phyloP scores from a whole-genome alignment of 2,888 invertebrate species.

The Anagyrus pseudococci region DNA sequence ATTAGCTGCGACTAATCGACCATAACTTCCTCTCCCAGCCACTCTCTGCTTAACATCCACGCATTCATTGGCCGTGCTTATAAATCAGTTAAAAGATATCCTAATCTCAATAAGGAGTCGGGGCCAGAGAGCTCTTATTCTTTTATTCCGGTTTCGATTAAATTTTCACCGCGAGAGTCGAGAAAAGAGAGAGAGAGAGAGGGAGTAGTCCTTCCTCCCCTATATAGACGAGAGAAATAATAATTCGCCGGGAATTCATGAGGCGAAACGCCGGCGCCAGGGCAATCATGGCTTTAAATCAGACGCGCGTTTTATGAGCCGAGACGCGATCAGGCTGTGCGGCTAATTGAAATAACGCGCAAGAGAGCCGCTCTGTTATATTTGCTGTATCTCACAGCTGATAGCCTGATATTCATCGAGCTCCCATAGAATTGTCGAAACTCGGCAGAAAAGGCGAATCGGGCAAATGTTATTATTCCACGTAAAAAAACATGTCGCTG shows the following conservation, averaged over 20 bases:
- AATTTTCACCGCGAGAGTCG: conserved; percentile 41
- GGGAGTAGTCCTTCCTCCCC: too few species aligned
- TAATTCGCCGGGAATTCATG: conserved; percentile 37
- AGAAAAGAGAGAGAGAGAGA: neutral
- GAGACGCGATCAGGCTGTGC: conserved; percentile 50
- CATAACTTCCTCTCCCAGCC: neutral
- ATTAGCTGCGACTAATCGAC: neutral
- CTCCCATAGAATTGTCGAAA: too few species aligned
- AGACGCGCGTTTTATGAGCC: conserved; percentile 51
- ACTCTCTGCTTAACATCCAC: neutral
- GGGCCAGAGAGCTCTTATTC: neutral
- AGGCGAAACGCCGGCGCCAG: conserved; percentile 38
- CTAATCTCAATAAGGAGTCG: conserved; percentile 15
- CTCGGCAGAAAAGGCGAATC: too few species aligned
- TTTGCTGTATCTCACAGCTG: too few species aligned
- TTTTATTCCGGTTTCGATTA: conserved; percentile 25
- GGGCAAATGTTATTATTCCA: too few species aligned
- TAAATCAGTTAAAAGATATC: conserved; percentile 14
- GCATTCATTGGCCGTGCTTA: neutral
- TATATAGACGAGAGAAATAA: too few species aligned
- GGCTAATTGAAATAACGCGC: conserved; percentile 57
- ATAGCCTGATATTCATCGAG: too few species aligned
- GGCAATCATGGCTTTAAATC: conserved; percentile 41
- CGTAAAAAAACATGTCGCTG: too few species aligned
- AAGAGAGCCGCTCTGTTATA: too few species aligned